Base-by-base conservation (phyloP, 2,888 invertebrate genomes). In the Cetonia aurata region DNA sequence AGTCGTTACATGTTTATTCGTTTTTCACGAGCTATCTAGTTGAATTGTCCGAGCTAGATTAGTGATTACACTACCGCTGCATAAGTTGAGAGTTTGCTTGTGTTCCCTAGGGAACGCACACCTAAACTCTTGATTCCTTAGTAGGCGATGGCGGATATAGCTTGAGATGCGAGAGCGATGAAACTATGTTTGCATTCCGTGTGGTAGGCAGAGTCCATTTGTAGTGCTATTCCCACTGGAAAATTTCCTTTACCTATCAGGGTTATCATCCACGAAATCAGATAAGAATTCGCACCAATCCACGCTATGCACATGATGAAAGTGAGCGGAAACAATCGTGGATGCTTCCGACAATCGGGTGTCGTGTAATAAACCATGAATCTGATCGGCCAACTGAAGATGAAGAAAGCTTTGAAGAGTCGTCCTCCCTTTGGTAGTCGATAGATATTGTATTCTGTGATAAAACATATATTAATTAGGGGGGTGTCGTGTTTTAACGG, bases 201-300 rank as follows among this genome's bases (percentile, higher is more conserved):
- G n/a, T n/a, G n/a, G n/a, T n/a, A n/a, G n/a, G n/a, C n/a, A n/a
- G n/a, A n/a, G n/a, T n/a, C n/a, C n/a, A n/a, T n/a, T n/a, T n/a
- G n/a, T n/a, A n/a, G n/a, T n/a, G n/a, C n/a, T n/a, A n/a, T n/a
- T n/a, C n/a, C n/a, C n/a, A n/a, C n/a, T n/a, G n/a, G n/a, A n/a
- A n/a, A n/a, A n/a, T n/a, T 55, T 12, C 8, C 10, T 70, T 31
- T 71, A 93, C 96, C 96, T 74, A 96, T 90, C 3, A 93, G 88
- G 37, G 95, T 91, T 82, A 96, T 92, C 91, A 96, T 95, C 97
- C 98, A 98, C 0, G 96, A 93, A 31, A 96, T 93, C 67, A 95
- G 78, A 80, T 96, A 98, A 0, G 96, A 94, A 74, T 95, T 91
- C 0, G 86, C 83, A 1, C 94, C 96, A 73, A 98, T 95, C 91